Percentiles rank a stretch among this genome's conserved stretches.
Conservation (phyloP, 1,140 invertebrate species). For the Diprion similis region DNA sequence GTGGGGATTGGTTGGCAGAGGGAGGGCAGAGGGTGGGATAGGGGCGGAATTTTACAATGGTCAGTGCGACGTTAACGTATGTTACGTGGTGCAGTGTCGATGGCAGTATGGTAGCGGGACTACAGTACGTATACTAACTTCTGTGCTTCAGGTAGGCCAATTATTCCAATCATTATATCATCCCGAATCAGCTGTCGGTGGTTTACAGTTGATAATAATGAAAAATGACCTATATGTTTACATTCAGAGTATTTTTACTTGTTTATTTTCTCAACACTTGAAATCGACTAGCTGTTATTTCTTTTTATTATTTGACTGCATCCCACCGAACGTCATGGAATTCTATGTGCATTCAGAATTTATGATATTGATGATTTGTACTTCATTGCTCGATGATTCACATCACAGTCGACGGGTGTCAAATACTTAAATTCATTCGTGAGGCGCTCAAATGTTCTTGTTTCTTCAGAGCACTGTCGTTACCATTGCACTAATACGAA, state of each 20-base stretch:
- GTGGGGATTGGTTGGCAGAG: constrained; percentile 9
- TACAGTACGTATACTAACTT: constrained; percentile 62
- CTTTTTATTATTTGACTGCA: background rate
- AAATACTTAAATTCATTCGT: no score
- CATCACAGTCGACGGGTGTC: no score
- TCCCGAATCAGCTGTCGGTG: background rate
- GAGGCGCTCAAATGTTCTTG: no score
- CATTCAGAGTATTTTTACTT: background rate
- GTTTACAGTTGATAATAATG: background rate
- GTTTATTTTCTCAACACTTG: background rate
- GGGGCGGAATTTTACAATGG: constrained; percentile 46
- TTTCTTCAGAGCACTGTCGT: no score
- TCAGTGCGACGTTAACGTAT: background rate
- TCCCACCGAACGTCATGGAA: background rate
- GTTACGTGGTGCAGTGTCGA: constrained; percentile 58
- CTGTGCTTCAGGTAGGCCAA: constrained; percentile 65
- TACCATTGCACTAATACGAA: no score
- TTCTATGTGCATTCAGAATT: background rate
- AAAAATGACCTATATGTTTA: background rate
- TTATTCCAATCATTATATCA: constrained; percentile 56
- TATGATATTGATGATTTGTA: no score
- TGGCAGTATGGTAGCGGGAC: constrained; percentile 62
- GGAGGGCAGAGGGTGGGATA: constrained; percentile 5
- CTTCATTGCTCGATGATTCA: no score
- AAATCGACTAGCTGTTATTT: background rate